Conservation (phyloP, 1,140 invertebrate species). For the Anadara kagoshimensis region DNA sequence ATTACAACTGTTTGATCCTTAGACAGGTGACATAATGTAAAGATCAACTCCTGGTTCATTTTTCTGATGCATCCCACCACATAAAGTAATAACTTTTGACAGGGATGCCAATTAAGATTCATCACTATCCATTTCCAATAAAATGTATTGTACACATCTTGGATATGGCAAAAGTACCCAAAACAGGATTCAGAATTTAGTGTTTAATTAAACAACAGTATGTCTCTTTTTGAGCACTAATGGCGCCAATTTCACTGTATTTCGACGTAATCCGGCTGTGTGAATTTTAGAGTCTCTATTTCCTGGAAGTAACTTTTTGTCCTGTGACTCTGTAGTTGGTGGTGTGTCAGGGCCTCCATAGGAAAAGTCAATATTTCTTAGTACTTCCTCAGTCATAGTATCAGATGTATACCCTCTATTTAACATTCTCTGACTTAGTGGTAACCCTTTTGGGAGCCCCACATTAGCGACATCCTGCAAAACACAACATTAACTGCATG, state of each 20-base stretch:
- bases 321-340: slow-evolving; percentile 37
- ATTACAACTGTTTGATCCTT: no score
- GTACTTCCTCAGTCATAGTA: slow-evolving; percentile 60
- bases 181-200: no score
- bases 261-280: slow-evolving; percentile 16
- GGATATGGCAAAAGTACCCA: no score
- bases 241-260: slow-evolving; percentile 27
- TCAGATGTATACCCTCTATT: slow-evolving; percentile 62
- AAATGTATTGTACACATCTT: no score
- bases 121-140: no score
- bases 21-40: no score
- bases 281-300: no score
- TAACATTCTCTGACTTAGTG: slow-evolving; percentile 65
- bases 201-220: slow-evolving; percentile 37
- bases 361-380: slow-evolving; percentile 66
- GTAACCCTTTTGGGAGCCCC: slow-evolving; percentile 60
- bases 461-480: slow-evolving; percentile 61
- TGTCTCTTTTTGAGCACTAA: slow-evolving; percentile 45
- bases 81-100: no score
- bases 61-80: no score
- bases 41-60: no score
- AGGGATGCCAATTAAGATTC: no score
- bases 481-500: neutral
- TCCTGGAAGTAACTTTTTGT: slow-evolving; percentile 16
- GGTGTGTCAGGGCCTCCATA: slow-evolving; percentile 52